Percentiles rank a stretch among this genome's conserved stretches.
Conservation (phyloP, 2,888 invertebrate species). For the Orthosia cruda region DNA sequence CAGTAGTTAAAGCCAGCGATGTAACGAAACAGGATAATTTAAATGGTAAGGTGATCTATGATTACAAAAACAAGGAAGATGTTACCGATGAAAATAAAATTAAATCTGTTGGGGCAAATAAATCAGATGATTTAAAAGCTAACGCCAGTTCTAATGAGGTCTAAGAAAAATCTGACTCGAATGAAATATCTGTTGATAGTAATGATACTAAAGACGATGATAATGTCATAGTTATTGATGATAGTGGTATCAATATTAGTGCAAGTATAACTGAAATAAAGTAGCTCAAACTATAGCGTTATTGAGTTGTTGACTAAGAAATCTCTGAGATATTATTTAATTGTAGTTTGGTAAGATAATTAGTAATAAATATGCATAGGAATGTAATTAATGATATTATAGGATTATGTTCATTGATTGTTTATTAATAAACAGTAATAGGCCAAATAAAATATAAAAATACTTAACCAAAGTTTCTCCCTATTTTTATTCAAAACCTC, state of each 20-base stretch:
- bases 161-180: not conserved
- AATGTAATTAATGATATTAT: slow-evolving; percentile 2
- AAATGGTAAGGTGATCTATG: not conserved
- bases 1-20: not conserved
- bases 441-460: not conserved
- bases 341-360: not conserved
- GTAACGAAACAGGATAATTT: not conserved
- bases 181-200: not conserved
- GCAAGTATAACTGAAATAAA: slow-evolving; percentile 12
- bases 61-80: not conserved
- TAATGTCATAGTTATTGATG: slow-evolving; percentile 18
- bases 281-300: not conserved
- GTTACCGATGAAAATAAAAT: not conserved
- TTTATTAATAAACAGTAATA: not conserved
- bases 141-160: not conserved
- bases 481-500: not conserved
- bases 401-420: too few species aligned
- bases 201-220: slow-evolving; percentile 1
- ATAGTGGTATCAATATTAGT: slow-evolving; percentile 24
- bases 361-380: not conserved
- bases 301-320: not conserved
- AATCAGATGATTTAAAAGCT: not conserved
- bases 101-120: not conserved
- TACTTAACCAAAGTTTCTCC: not conserved
- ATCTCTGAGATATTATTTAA: slow-evolving; percentile 23